A percentile compares a stretch with the other conserved stretches of the same genome.
Conservation (phyloP, 2,113 vertebrate genomes). For the Diphyllodes magnificus region DNA sequence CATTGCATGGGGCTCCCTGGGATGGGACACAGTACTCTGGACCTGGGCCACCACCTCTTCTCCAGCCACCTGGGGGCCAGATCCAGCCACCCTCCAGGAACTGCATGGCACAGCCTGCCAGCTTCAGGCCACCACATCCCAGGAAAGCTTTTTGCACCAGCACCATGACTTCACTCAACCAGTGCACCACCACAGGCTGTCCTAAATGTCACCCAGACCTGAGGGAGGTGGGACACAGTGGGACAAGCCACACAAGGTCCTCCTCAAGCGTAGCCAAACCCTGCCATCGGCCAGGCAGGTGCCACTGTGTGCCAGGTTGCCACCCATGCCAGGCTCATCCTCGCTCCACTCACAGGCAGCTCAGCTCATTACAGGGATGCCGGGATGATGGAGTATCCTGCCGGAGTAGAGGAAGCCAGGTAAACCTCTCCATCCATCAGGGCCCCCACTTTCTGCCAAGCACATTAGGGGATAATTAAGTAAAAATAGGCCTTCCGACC, state of each 20-base stretch:
- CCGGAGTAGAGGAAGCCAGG: slow-evolving; percentile 27
- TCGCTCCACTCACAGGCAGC: fast-evolving
- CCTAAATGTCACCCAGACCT: neutral
- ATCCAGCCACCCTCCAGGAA: neutral
- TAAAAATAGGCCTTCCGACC: slow-evolving; percentile 80
- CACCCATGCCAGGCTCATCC: neutral
- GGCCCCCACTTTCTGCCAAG: slow-evolving; percentile 62
- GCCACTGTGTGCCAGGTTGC: neutral
- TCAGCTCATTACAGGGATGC: neutral
- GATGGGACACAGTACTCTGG: neutral
- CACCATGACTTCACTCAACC: neutral
- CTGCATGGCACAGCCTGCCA: neutral
- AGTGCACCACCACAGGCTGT: neutral
- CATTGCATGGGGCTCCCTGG: fast-evolving
- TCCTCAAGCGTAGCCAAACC: fast-evolving
- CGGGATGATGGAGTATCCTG: slow-evolving; percentile 23
- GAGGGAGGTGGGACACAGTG: neutral
- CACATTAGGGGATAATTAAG: slow-evolving; percentile 78
- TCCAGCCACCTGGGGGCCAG: neutral
- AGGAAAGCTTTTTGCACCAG: neutral
- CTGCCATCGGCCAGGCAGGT: neutral
- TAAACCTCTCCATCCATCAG: slow-evolving; percentile 60
- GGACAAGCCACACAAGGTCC: neutral
- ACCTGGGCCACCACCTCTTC: neutral
- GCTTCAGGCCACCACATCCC: neutral